Base-by-base conservation (phyloP, 1,140 invertebrate genomes). In the Tribolium castaneum region DNA sequence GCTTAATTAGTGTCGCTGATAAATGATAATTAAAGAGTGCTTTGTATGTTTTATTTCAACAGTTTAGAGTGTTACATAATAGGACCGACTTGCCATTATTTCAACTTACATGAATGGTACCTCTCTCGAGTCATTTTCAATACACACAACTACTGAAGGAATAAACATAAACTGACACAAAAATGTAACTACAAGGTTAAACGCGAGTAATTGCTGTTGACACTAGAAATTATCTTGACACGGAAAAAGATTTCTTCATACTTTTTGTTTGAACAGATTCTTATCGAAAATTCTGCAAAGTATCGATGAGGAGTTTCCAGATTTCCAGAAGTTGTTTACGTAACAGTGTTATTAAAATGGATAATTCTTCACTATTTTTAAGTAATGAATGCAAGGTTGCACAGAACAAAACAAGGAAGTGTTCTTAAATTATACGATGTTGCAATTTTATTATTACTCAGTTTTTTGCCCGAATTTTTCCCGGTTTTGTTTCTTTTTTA, bases 81-180 rank as follows among this genome's bases (percentile, higher is more conserved):
- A 45, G 39, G 3, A 45, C 5, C 39, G 9, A 6, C n/a, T 45
- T 45, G n/a, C 5, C 2, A n/a, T 45, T 45, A 52, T 66, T 35
- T 12, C 6, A 35, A 66, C 59, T 66, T 66, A 66, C 59, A 35
- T 1, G 59, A 66, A 9, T 66, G 16, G 59, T 35, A 35, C 45
- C 19, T 34, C 12, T 35, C 34, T 14, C 25, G 59, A 22, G 25
- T n/a, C 59, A 66, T 66, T 2, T 35, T 12, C 2, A 35, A 66
- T 13, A 2, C 59, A 66, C 25, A 30, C 59, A 35, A 12, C 59
- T 35, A 35, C 25, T 12, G 5, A 34, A 19, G 16, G 12, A 14
- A 66, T 22, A 66, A 16, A 66, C 59, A 14, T 66, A 66, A 66
- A 66, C 59, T 66, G 30, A 66, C 59, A 66, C 14, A 66, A 66